Evolutionary conservation across 2,888 invertebrate species (phyloP), one percentile per base, ranked within the genome.

Genomic region (Pachymerium ferrugineum): DNA sequence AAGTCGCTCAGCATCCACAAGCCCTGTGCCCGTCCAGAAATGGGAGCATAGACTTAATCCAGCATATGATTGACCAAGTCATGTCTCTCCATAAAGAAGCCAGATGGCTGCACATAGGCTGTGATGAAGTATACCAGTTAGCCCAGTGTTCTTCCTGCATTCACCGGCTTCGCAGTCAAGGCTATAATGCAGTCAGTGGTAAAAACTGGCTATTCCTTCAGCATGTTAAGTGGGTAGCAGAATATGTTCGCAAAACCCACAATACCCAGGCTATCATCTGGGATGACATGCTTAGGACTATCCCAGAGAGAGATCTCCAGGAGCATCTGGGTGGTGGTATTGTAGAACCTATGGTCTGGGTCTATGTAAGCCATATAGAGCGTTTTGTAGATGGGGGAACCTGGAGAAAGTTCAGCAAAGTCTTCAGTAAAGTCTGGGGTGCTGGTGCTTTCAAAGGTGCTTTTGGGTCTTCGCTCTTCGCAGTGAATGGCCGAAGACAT

Each of bases 281-380:
- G 92, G 91, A 92, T 79, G 92, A 92, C 80, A 92, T 92, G 90
- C 81, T 92, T 74, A 82, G 91, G 0, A 87, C 88, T 78, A 84
- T 89, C 77, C 84, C 87, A 1, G 82, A 86, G 68, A 85, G 86
- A 75, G 83, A 85, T 33, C 83, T 89, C 42, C 90, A 91, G 0
- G 90, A 91, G 79, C 87, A 67, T 12, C 38, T 47, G 12, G 74
- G 74, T 5, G 75, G 72, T 5, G 69, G 38, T 12, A 31, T 75
- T 25, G 75, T 76, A 16, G 75, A 75, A 68, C 72, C 73, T 4
- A 76, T 76, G 76, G 70, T 91, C 29, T 92, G 92, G 91, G 89
- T 90, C 3, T 92, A 92, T 79, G 88, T 89, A 10, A 89, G 88
- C 79, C 89, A 89, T 28, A 38, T 76, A 5, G 76, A 76, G 28